A percentile compares a stretch with the other conserved stretches of the same genome.
phyloP scores from a whole-genome alignment of 2,797 vertebrate species.

The Chloroceryle inda region DNA sequence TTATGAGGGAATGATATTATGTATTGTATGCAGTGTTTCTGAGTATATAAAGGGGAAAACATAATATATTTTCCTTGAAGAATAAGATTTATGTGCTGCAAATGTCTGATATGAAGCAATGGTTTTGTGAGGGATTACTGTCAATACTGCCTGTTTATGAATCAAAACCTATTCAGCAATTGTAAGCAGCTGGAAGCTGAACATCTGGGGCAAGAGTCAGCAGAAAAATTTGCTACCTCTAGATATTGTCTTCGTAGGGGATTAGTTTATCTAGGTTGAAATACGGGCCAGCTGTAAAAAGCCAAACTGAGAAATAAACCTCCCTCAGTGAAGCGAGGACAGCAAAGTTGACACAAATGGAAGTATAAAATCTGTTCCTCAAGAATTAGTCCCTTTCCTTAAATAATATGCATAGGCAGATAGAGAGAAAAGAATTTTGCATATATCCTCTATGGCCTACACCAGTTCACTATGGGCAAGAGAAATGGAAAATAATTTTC shows the following conservation, averaged over 20 bases:
- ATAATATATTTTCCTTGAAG: constrained; percentile 35
- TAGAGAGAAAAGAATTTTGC: not conserved
- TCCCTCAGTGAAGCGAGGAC: not conserved
- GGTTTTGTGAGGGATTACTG: constrained; percentile 52
- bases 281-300: not conserved
- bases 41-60: constrained; percentile 17
- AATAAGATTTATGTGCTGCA: constrained; percentile 55
- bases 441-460: not conserved
- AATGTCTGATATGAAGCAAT: constrained; percentile 45
- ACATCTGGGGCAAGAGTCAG: constrained; percentile 59
- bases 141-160: constrained; percentile 48
- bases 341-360: not conserved
- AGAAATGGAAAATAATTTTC: not conserved
- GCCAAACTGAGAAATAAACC: constrained; percentile 36
- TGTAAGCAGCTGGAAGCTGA: constrained; percentile 45
- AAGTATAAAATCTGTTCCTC: not conserved
- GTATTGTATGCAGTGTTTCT: constrained; percentile 7
- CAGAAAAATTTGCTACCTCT: constrained; percentile 58
- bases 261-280: constrained; percentile 40
- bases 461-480: not conserved
- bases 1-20: not conserved
- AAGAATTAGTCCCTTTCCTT: not conserved
- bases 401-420: not conserved
- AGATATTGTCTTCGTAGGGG: constrained; percentile 14
- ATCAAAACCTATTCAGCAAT: constrained; percentile 42